These are phyloP conservation scores for Hirtodrosophila histrioides DNA, from an alignment of 2,888 invertebrate genomes.

Conservation along the genomic window DNA sequence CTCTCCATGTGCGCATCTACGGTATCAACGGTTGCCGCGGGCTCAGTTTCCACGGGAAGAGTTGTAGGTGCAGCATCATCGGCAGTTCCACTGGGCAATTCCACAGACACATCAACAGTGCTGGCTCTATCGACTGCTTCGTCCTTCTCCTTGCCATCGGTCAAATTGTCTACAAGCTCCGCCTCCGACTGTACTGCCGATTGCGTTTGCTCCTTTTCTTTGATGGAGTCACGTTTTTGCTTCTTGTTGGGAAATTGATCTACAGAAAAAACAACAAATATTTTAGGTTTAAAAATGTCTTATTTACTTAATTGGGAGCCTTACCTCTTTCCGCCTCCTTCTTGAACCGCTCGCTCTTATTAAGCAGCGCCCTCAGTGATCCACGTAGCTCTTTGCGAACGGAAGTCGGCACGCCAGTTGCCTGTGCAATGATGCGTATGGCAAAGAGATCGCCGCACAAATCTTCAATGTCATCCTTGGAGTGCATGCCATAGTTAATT, in stretches of 20 bases:
- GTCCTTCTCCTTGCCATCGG: slow-evolving; percentile 37
- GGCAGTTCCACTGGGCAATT: slow-evolving; percentile 23
- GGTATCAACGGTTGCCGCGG: slow-evolving; percentile 30
- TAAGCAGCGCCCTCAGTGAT: slow-evolving; percentile 81
- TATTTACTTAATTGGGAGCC: not conserved
- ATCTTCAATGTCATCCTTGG: slow-evolving; percentile 84
- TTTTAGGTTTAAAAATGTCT: not conserved
- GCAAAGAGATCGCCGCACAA: slow-evolving; percentile 84
- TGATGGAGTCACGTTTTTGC: slow-evolving; percentile 63
- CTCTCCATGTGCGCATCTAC: slow-evolving; percentile 64
- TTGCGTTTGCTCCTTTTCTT: slow-evolving; percentile 43
- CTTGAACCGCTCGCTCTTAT: slow-evolving; percentile 80
- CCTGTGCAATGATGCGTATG: slow-evolving; percentile 84
- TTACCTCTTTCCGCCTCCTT: slow-evolving; percentile 80
- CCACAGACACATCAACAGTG: slow-evolving; percentile 47
- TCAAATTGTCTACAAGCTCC: slow-evolving; percentile 16
- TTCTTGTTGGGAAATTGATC: slow-evolving; percentile 75
- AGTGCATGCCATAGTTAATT: slow-evolving; percentile 84
- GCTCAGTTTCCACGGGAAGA: slow-evolving; percentile 10
- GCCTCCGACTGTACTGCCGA: slow-evolving; percentile 28
- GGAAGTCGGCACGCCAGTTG: slow-evolving; percentile 83
- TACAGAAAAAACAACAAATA: slow-evolving; percentile 22
- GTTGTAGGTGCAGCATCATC: slow-evolving; percentile 13
- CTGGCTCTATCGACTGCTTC: slow-evolving; percentile 12
- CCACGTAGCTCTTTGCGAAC: slow-evolving; percentile 83